A percentile compares a stretch with the other conserved stretches of the same genome.
Evolutionary conservation across 2,113 vertebrate genomes (phyloP).

Genomic region (Chlamydotis undulata): DNA sequence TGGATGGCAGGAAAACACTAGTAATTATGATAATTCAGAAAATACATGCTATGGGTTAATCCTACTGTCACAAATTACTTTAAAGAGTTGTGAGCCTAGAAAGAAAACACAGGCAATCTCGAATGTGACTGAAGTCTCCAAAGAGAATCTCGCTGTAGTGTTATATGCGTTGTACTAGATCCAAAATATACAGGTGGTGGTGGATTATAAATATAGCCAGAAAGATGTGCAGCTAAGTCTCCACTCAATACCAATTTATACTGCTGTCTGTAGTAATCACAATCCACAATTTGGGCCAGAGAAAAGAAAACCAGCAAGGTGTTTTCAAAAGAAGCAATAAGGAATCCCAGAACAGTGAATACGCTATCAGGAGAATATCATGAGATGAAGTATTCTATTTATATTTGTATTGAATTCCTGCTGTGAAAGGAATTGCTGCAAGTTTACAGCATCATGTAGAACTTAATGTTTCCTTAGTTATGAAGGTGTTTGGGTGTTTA

Average conservation of each 20-base stretch:
- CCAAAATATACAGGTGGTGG: neutral
- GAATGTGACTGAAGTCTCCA: neutral
- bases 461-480: neutral
- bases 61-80: neutral
- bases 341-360: neutral
- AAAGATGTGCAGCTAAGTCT: neutral
- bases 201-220: neutral
- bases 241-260: neutral
- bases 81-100: neutral
- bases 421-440: neutral
- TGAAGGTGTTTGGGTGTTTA: neutral
- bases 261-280: neutral
- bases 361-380: neutral
- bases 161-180: rapidly evolving
- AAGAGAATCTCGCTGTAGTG: neutral
- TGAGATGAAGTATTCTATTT: neutral
- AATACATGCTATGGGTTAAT: neutral
- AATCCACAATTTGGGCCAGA: neutral
- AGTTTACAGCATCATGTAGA: neutral
- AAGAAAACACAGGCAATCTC: neutral
- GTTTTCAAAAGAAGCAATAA: neutral
- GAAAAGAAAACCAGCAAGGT: too few species aligned
- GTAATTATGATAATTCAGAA: neutral
- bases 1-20: neutral
- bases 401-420: neutral